These are phyloP conservation scores for Thymelicus acteon DNA, from an alignment of 2,888 invertebrate genomes.

Conservation along the genomic window DNA sequence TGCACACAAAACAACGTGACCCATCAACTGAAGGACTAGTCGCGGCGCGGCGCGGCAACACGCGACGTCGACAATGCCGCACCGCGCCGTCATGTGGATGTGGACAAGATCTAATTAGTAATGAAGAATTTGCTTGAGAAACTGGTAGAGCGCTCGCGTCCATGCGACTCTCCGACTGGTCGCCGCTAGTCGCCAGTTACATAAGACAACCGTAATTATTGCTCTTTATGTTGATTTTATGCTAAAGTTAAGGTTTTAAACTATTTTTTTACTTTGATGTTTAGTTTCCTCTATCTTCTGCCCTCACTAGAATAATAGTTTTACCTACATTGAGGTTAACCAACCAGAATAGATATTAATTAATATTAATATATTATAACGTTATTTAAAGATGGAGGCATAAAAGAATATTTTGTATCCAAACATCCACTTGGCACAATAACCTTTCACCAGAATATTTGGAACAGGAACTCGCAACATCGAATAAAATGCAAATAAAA, in stretches of 20 bases:
- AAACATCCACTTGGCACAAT: constrained; percentile 24
- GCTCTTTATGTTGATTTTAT: neutral
- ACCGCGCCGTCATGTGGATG: neutral
- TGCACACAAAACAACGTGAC: too few species aligned
- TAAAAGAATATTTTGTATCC: constrained; percentile 29
- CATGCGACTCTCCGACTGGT: neutral
- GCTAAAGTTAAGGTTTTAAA: too few species aligned
- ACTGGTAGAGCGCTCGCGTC: constrained; percentile 1
- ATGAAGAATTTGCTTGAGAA: constrained; percentile 25
- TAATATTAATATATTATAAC: neutral
- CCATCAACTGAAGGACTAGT: too few species aligned
- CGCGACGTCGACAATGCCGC: neutral
- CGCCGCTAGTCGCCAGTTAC: neutral
- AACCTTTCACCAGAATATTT: constrained; percentile 25
- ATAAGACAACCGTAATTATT: constrained; percentile 16
- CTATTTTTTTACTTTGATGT: too few species aligned
- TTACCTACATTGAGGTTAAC: too few species aligned
- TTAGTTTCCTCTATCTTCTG: too few species aligned
- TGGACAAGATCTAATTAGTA: neutral
- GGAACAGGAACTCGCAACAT: constrained; percentile 40
- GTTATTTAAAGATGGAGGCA: constrained; percentile 14
- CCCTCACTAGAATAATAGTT: too few species aligned
- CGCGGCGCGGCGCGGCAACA: neutral
- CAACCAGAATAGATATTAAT: too few species aligned
- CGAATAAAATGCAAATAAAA: constrained; percentile 37